Base-by-base conservation (phyloP, 1,140 invertebrate genomes). In the Drosophila takahashii region DNA sequence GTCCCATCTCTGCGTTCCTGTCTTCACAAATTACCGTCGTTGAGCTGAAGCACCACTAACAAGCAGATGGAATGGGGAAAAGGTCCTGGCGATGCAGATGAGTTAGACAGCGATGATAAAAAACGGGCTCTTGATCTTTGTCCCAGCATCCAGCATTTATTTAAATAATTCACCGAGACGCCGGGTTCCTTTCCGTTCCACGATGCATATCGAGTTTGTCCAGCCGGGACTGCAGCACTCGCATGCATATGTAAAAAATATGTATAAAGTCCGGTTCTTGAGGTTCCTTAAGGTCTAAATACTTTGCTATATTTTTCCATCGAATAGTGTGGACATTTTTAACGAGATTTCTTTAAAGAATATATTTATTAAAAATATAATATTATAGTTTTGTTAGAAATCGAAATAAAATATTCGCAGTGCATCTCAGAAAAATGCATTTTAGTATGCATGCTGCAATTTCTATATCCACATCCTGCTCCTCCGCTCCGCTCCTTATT, bases 141-240 rank as follows among this genome's bases (percentile, higher is more conserved):
- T 61, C 42, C 42, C 50, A 59, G 48, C 27, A 42, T 37, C 36
- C 59, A 45, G 36, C 44, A 66, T 60, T 70, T 61, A 75, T 78
- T 78, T 78, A 70, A 78, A 78, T 78, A 78, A 78, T 78, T 78
- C 76, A 78, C 76, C 52, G 58, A 59, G 76, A 54, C 62, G 27
- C 44, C 29, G 60, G 39, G 42, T 9, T 8, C 29, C 29, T 7
- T 37, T 32, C 29, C 29, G 29, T 37, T 45, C 61, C 29, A 50
- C 50, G 71, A 67, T 77, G 72, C 74, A 76, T 66, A 77, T 77
- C 64, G 64, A 77, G 74, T 61, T 54, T 54, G 58, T 69, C 62
- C 62, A 37, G 36, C 37, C 29, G 29, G 52, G 50, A 58, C 70
- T 22, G 1, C 22, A 22, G 54, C 39, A 58, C 50, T 72, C 15